Evolutionary conservation across 1,140 invertebrate species (phyloP).

Genomic region (Bombus terrestris): DNA sequence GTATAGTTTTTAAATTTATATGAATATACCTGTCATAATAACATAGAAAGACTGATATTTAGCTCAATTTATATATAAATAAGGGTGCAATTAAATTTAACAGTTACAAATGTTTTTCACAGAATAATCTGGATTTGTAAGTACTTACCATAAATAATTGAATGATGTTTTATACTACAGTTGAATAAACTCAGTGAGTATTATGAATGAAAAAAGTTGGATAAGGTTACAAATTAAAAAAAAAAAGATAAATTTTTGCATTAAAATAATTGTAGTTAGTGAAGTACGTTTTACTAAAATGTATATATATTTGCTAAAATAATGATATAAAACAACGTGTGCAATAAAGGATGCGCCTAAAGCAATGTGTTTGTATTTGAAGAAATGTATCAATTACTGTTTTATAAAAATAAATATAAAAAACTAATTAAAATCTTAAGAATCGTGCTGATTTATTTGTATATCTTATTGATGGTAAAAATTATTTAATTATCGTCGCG

Average conservation of each 20-base stretch:
- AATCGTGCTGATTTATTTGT: slow-evolving; percentile 31
- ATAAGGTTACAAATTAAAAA: not conserved
- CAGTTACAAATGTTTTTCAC: not conserved
- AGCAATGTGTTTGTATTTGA: not conserved
- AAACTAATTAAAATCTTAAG: slow-evolving; percentile 18
- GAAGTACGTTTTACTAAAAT: not conserved
- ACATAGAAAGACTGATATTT: slow-evolving; percentile 34
- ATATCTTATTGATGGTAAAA: slow-evolving; percentile 21
- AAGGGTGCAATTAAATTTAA: not conserved
- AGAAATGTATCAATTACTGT: not conserved
- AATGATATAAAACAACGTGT: not conserved
- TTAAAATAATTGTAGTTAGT: slow-evolving; percentile 12
- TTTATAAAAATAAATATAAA: slow-evolving; percentile 12
- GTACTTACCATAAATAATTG: slow-evolving; percentile 23
- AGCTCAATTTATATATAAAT: slow-evolving; percentile 9
- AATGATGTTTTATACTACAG: slow-evolving; percentile 11
- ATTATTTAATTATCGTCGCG: slow-evolving; percentile 39
- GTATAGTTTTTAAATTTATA: not conserved
- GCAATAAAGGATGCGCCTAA: slow-evolving; percentile 1
- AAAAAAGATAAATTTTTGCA: not conserved
- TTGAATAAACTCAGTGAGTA: not conserved
- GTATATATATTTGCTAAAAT: not conserved
- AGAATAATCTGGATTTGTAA: not conserved
- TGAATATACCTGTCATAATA: not conserved
- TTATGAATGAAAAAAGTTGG: not conserved